Evolutionary conservation across 2,113 vertebrate species (phyloP), one percentile per base, ranked within the genome.

Genomic region (Zosterops japonicus): DNA sequence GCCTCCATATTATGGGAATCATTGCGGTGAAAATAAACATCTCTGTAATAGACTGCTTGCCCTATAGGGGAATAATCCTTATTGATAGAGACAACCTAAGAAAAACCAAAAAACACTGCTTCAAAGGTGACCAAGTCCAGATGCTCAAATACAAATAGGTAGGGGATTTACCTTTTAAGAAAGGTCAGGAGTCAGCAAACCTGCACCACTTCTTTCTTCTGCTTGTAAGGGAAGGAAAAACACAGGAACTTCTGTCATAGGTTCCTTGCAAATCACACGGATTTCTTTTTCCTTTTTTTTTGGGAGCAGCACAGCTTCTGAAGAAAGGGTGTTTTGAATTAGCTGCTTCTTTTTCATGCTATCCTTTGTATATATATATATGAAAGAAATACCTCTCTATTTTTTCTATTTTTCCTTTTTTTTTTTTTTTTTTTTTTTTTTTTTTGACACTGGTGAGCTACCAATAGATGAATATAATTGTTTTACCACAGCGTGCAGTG

Each of bases 1-100:
- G 35, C 25, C 90, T 89, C 29, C 79, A 82, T 92, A 89, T 92
- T 74, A 71, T 61, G 93, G 75, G 82, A 95, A 63, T 69, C 24
- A 60, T 28, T 80, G 14, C 72, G 28, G 29, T 60, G 25, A 63
- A 84, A 76, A 79, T 83, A 85, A 83, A 63, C 12, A 74, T 28
- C 33, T 78, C 29, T 69, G 20, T 16, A 35, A 52, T 29, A 61
- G 41, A 39, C 12, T 78, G 7, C 22, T 52, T 70, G 10, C 17
- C 59, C 77, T 77, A 72, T 18, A 21, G 22, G 19, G 33, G 15
- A 87, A 12, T 60, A 69, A 90, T 63, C 11, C 15, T 47, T 44
- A 23, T 28, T 72, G 19, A 70, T 14, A 80, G 14, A 55, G 4
- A 11, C 12, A 88, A 74, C 12, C 9, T 56, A 55, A 46, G 47